phyloP scores from a whole-genome alignment of 2,888 invertebrate genomes.

The Apodemia duryi region DNA sequence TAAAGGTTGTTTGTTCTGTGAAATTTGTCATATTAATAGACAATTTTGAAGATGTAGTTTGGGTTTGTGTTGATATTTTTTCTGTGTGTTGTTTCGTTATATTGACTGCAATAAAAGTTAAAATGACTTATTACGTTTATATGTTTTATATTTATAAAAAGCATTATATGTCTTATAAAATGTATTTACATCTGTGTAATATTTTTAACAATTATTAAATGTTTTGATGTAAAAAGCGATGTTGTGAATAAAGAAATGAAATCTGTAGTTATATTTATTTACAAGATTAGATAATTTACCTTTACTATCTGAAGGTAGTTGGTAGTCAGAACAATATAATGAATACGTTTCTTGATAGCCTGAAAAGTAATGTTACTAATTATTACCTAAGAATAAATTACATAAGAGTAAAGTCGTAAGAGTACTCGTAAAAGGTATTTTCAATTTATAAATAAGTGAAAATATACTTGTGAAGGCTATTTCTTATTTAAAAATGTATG shows the following conservation, averaged over 20 bases:
- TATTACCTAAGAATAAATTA: no score
- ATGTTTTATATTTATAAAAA: no score
- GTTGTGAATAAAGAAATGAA: no score
- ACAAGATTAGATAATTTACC: background rate
- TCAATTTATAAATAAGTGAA: no score
- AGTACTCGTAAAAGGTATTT: background rate
- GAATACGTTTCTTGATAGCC: constrained; percentile 2
- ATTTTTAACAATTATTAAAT: no score
- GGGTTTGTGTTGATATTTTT: background rate
- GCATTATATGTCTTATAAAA: background rate
- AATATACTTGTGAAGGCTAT: no score
- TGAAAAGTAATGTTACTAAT: background rate
- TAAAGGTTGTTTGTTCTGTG: background rate
- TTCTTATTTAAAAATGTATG: no score
- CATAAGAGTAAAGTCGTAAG: background rate
- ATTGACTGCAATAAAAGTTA: background rate
- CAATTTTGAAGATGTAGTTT: background rate
- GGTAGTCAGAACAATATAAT: background rate
- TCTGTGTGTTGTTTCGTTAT: background rate
- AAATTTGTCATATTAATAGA: background rate
- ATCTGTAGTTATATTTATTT: no score
- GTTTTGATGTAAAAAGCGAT: no score
- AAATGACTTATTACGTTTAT: no score
- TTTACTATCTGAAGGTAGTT: background rate
- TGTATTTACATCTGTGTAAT: background rate